Evolutionary conservation across 2,113 vertebrate genomes (phyloP).

Genomic region (Leptodactylus fuscus): DNA sequence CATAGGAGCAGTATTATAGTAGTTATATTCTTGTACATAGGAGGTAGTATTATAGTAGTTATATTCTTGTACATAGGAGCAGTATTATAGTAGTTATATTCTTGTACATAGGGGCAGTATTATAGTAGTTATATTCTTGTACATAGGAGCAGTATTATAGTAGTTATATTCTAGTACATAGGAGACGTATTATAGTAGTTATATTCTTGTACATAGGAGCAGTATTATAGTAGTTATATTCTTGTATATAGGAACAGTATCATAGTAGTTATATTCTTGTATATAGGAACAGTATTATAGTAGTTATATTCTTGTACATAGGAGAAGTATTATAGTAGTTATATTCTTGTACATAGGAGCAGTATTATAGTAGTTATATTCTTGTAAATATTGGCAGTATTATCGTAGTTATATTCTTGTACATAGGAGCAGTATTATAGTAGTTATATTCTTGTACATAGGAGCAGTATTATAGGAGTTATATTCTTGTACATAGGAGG

Average conservation of each 20-base stretch:
- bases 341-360: not conserved
- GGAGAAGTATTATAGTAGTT: not conserved
- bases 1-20: not conserved
- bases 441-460: not conserved
- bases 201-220: not conserved
- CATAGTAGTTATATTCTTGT: too few relatives aligned
- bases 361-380: not conserved
- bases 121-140: slow-evolving; percentile 1
- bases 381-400: too few relatives aligned
- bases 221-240: not conserved
- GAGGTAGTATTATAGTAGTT: not conserved
- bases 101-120: not conserved
- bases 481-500: too few relatives aligned
- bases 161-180: not conserved
- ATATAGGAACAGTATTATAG: not conserved
- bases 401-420: too few relatives aligned
- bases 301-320: not conserved
- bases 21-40: slow-evolving; percentile 6
- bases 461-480: not conserved
- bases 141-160: not conserved
- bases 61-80: too few relatives aligned
- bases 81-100: too few relatives aligned
- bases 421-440: not conserved
- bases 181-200: not conserved
- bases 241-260: too few relatives aligned